Base-by-base conservation (phyloP, 2,888 invertebrate species). In the Escarpia spicata region DNA sequence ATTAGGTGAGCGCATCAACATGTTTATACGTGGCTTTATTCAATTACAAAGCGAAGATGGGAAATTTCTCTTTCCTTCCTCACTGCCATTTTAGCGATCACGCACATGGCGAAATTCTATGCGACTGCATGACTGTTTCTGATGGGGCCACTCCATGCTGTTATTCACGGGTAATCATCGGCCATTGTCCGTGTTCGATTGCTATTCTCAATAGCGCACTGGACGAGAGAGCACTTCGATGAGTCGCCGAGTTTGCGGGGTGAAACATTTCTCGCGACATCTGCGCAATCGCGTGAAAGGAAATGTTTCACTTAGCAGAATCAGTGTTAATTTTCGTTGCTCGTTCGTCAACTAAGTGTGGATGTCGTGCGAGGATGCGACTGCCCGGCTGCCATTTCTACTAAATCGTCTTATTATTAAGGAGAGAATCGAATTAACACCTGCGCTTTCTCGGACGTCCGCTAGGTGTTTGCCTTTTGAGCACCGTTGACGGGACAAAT, bases 201-300 rank as follows among this genome's bases (percentile, higher is more conserved):
- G 75, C 75, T 75, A 75, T 75, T 75, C 75, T 75, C 75, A 75
- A 75, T 75, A 75, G 75, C 75, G 75, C 75, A 75, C 75, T 75
- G 75, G 75, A 26, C 75, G 19, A 26, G 75, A 75, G 75, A 75
- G 75, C 75, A 75, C 75, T 75, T 75, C 75, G 75, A 19, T 75
- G 19, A 75, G 75, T 75, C 75, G 75, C 2, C 75, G 75, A 75
- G 19, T 75, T 75, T 26, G 75, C 75, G 75, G 75, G 75, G 75
- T 75, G 75, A 75, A 75, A 75, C 75, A 75, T 75, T 75, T 75
- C 75, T 19, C 75, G 75, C 75, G 75, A 75, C 75, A 75, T 75
- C 75, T 75, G 75, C 75, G 75, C 75, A 75, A 75, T 75, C 75
- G 75, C 75, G 75, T 75, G 75, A 75, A 75, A 75, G 75, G 75